phyloP scores from a whole-genome alignment of 2,113 vertebrate species.

The Gnathonemus echidnorhynchus region DNA sequence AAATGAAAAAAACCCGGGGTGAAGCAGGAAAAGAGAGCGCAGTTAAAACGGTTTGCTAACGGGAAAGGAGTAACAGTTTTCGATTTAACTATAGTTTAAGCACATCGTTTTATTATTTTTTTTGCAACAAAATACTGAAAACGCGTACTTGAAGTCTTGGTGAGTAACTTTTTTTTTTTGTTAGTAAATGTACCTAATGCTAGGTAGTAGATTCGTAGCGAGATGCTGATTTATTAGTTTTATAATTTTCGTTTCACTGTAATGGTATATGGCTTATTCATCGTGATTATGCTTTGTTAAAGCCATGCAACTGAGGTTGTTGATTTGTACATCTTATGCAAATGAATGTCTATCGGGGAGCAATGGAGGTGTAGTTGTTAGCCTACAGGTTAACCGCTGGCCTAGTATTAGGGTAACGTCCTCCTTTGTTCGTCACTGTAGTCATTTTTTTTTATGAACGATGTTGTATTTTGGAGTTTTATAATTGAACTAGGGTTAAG shows the following conservation, averaged over 20 bases:
- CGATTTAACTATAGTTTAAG: not conserved
- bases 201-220: not conserved
- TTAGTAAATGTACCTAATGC: not conserved
- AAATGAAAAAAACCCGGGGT: not conserved
- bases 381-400: too few relatives aligned
- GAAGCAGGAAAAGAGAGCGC: not conserved
- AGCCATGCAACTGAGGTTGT: not conserved
- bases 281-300: not conserved
- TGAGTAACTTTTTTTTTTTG: not conserved
- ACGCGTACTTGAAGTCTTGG: not conserved
- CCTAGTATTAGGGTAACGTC: not conserved
- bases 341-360: not conserved
- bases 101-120: too few relatives aligned
- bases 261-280: not conserved
- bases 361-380: too few relatives aligned
- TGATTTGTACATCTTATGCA: not conserved
- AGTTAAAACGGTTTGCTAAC: not conserved
- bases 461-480: not conserved
- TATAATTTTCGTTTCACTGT: not conserved
- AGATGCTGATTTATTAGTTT: not conserved
- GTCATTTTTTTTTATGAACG: not conserved
- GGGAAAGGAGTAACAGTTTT: not conserved
- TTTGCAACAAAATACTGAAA: not conserved
- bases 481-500: not conserved
- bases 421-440: not conserved